Evolutionary conservation across 2,888 invertebrate species (phyloP).

Genomic region (Pheosia gnoma): DNA sequence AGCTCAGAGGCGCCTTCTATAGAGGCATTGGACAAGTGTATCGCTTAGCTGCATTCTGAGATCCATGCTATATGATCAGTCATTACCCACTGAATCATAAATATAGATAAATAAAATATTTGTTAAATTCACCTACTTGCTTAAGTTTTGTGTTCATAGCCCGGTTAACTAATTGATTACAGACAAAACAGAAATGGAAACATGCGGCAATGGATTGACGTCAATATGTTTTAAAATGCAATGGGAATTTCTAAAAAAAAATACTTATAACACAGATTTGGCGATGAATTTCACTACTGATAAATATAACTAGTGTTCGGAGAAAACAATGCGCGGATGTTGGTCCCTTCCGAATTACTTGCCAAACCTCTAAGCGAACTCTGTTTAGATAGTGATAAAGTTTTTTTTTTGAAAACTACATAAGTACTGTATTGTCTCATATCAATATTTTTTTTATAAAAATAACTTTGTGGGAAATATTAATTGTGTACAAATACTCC

Average conservation of each 20-base stretch:
- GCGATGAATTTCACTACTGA: conserved; percentile 52
- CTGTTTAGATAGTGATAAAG: conserved; percentile 52
- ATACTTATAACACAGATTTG: conserved; percentile 34
- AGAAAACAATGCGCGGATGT: conserved; percentile 64
- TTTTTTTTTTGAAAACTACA: conserved; percentile 60
- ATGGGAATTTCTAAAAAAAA: conserved; percentile 51
- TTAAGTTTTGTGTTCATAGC: conserved; percentile 73
- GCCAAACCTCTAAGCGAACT: conserved; percentile 65
- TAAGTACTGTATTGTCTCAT: conserved; percentile 76
- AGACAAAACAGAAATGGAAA: conserved; percentile 56
- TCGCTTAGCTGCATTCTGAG: conserved; percentile 81
- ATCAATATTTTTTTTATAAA: conserved; percentile 78
- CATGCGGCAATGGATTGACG: conserved; percentile 57
- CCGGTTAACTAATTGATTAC: conserved; percentile 60
- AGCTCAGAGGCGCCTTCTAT: conserved; percentile 45
- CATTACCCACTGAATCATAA: conserved; percentile 76
- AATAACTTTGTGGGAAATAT: conserved; percentile 78
- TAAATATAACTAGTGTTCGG: conserved; percentile 43
- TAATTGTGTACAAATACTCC: conserved; percentile 77
- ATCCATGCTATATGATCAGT: conserved; percentile 82
- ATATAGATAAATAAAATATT: conserved; percentile 67
- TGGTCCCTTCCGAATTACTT: conserved; percentile 80
- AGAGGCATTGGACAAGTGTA: conserved; percentile 58
- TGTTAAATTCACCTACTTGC: conserved; percentile 63
- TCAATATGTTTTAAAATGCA: conserved; percentile 64